These are phyloP conservation scores for Mythimna ferrago DNA, from an alignment of 2,888 invertebrate genomes.

Conservation along the genomic window DNA sequence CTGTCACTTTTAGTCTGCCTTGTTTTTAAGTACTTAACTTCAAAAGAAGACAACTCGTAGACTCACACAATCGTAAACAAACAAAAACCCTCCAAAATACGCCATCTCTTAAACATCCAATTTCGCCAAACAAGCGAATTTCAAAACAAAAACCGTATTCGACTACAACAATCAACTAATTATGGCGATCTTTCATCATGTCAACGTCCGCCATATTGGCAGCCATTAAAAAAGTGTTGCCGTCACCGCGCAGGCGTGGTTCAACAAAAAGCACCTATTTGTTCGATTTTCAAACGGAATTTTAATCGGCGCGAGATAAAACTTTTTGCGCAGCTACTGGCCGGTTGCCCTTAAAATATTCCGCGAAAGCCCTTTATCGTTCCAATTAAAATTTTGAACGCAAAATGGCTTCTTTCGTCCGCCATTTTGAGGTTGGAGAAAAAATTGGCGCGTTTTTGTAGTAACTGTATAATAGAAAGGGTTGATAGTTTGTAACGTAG, in stretches of 20 bases:
- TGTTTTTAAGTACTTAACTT: not conserved
- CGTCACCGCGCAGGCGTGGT: slow-evolving; percentile 77
- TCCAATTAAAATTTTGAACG: slow-evolving; percentile 88
- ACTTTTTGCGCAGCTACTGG: slow-evolving; percentile 74
- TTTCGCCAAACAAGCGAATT: slow-evolving; percentile 40
- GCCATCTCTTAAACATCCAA: slow-evolving; percentile 42
- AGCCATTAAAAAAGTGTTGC: slow-evolving; percentile 73
- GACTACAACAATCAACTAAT: slow-evolving; percentile 64
- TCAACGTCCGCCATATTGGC: slow-evolving; percentile 72
- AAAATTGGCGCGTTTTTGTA: slow-evolving; percentile 64
- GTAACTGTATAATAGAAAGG: slow-evolving; percentile 27
- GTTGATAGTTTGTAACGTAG: not conserved
- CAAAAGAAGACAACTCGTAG: not conserved
- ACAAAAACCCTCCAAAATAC: slow-evolving; percentile 19
- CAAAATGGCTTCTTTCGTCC: slow-evolving; percentile 85
- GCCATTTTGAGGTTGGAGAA: slow-evolving; percentile 82
- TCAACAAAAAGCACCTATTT: slow-evolving; percentile 81
- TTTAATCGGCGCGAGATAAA: slow-evolving; percentile 74
- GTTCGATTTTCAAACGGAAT: slow-evolving; percentile 80
- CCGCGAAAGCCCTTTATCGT: slow-evolving; percentile 82
- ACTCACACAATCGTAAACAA: slow-evolving; percentile 6
- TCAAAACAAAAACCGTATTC: slow-evolving; percentile 51
- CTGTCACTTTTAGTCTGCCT: slow-evolving; percentile 2
- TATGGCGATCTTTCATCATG: slow-evolving; percentile 62
- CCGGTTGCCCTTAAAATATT: slow-evolving; percentile 73